These are phyloP conservation scores for Eupithecia exiguata DNA, from an alignment of 2,888 invertebrate genomes.

Conservation along the genomic window DNA sequence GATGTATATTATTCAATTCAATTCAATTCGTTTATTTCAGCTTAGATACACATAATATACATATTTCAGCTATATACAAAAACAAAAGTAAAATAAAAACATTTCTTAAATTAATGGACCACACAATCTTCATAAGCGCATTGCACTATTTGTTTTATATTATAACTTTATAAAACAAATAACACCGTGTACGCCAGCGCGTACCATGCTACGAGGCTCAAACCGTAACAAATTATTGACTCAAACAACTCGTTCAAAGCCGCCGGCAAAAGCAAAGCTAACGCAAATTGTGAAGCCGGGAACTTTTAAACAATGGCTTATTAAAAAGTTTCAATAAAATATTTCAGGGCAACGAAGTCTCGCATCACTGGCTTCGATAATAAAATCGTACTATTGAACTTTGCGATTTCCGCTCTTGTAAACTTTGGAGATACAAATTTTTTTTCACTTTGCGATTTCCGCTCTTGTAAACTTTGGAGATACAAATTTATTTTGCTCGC, in stretches of 20 bases:
- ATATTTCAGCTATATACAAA: too few relatives aligned
- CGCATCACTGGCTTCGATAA: conserved; percentile 38
- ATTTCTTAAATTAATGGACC: too few relatives aligned
- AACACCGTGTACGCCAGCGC: background rate
- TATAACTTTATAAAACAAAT: background rate
- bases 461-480: conserved; percentile 38
- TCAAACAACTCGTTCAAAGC: background rate
- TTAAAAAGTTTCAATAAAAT: conserved; percentile 27
- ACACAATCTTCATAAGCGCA: too few relatives aligned
- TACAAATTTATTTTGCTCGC: conserved; percentile 35
- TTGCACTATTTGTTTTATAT: too few relatives aligned
- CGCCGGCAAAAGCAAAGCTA: background rate
- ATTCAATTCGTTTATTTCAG: too few relatives aligned
- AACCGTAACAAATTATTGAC: background rate
- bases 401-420: conserved; percentile 49
- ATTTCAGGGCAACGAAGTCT: conserved; percentile 15
- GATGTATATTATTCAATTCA: too few relatives aligned
- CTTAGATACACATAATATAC: too few relatives aligned
- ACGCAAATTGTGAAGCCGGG: background rate
- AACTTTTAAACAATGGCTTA: conserved; percentile 19
- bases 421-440: conserved; percentile 38
- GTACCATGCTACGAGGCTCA: background rate
- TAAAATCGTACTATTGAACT: conserved; percentile 55
- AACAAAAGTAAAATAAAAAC: too few relatives aligned
- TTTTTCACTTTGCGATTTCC: conserved; percentile 57